Conservation (phyloP, 1,140 invertebrate genomes). For the Ectropis grisescens region DNA sequence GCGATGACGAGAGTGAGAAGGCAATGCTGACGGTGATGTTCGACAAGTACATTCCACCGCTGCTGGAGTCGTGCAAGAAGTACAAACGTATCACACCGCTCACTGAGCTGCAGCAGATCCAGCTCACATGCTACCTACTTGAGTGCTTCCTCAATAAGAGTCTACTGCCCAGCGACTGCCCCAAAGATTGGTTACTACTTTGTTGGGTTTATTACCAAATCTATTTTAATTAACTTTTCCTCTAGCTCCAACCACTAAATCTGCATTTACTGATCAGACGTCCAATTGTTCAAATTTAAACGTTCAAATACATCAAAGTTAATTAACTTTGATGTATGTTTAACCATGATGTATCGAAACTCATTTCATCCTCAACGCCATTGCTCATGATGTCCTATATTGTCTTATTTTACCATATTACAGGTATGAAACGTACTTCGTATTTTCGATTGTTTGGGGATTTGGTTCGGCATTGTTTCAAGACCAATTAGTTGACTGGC, state of each 20-base stretch:
- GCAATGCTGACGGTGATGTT: constrained; percentile 90
- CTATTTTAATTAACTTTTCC: no score
- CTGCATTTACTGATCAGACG: no score
- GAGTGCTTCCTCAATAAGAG: constrained; percentile 87
- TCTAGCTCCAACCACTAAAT: no score
- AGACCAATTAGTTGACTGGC: constrained; percentile 90
- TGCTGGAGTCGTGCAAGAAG: constrained; percentile 84
- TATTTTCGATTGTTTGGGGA: constrained; percentile 92
- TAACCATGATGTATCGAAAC: no score
- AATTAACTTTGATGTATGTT: no score
- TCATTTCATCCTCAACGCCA: no score
- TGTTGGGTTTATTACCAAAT: no score
- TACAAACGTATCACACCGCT: constrained; percentile 95
- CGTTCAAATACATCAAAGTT: no score
- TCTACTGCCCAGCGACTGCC: constrained; percentile 86
- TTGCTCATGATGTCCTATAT: no score
- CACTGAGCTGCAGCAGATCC: constrained; percentile 90
- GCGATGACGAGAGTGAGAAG: constrained; percentile 78
- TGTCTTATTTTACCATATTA: no score
- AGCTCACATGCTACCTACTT: constrained; percentile 91
- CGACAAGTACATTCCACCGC: constrained; percentile 93
- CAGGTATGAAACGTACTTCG: constrained; percentile 93
- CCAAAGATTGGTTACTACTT: constrained; percentile 87
- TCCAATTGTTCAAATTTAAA: no score
- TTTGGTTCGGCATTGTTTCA: constrained; percentile 93